These are phyloP conservation scores for Ceratosolen fusciceps DNA, from an alignment of 1,140 invertebrate genomes.

Conservation along the genomic window DNA sequence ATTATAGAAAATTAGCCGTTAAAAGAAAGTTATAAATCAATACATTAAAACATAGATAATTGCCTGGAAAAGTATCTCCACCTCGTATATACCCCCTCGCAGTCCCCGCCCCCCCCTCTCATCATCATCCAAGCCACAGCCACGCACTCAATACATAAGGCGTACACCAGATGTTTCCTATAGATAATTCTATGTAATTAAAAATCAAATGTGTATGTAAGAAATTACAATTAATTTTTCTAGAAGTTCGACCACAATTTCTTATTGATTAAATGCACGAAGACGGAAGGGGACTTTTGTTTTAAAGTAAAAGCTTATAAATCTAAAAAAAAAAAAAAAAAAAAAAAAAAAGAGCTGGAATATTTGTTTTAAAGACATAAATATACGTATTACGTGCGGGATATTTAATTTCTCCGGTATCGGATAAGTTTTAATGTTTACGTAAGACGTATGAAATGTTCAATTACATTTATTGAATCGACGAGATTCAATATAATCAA, in stretches of 20 bases:
- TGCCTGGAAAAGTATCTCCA: not conserved
- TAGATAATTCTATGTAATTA: not conserved
- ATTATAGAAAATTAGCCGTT: not conserved
- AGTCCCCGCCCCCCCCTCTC: no score
- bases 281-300: not conserved
- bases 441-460: no score
- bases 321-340: not conserved
- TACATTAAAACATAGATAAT: not conserved
- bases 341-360: not conserved
- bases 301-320: not conserved
- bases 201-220: not conserved
- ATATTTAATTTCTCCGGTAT: no score
- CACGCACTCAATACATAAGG: no score
- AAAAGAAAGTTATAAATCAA: conserved; percentile 12
- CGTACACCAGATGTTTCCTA: not conserved
- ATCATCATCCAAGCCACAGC: no score
- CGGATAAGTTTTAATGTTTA: no score
- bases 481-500: no score
- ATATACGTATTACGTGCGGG: no score
- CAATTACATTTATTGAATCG: no score
- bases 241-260: not conserved
- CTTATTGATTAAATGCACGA: not conserved
- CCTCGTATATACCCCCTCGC: no score
- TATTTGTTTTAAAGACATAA: not conserved
- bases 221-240: not conserved